These are phyloP conservation scores for Drosophila auraria DNA, from an alignment of 1,140 invertebrate genomes.

Conservation along the genomic window DNA sequence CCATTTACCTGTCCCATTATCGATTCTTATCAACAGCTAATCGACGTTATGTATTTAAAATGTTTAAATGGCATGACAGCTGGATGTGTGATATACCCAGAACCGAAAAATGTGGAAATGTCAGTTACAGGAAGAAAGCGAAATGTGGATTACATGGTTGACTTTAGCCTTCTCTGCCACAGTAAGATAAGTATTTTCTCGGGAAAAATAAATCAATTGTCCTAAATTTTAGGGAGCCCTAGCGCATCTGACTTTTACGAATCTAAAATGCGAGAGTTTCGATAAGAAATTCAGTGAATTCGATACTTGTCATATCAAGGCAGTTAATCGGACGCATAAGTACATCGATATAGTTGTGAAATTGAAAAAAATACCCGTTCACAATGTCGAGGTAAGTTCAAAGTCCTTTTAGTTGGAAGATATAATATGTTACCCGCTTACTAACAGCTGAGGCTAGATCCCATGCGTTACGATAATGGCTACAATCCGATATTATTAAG, in stretches of 20 bases:
- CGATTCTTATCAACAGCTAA: slow-evolving; percentile 4
- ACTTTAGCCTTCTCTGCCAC: not conserved
- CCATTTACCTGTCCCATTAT: not conserved
- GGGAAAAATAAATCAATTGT: too few species aligned
- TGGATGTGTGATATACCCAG: not conserved
- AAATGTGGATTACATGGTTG: slow-evolving; percentile 14
- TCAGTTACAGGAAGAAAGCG: slow-evolving; percentile 1
- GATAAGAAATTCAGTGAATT: slow-evolving; percentile 18
- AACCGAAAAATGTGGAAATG: not conserved
- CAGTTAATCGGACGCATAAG: slow-evolving; percentile 54
- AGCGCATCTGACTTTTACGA: slow-evolving; percentile 26
- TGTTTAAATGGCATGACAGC: not conserved
- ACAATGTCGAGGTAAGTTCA: slow-evolving; percentile 18
- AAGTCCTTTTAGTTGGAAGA: too few species aligned
- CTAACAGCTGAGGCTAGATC: slow-evolving; percentile 5
- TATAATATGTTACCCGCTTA: not conserved
- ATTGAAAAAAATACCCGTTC: slow-evolving; percentile 7
- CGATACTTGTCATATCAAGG: slow-evolving; percentile 38
- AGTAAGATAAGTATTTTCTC: not conserved
- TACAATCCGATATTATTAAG: slow-evolving; percentile 25
- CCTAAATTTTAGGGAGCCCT: not conserved
- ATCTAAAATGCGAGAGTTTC: slow-evolving; percentile 32
- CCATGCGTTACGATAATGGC: slow-evolving; percentile 19
- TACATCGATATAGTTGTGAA: slow-evolving; percentile 26
- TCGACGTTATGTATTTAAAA: not conserved